These are phyloP conservation scores for Battus philenor DNA, from an alignment of 1,140 invertebrate species.

Conservation along the genomic window DNA sequence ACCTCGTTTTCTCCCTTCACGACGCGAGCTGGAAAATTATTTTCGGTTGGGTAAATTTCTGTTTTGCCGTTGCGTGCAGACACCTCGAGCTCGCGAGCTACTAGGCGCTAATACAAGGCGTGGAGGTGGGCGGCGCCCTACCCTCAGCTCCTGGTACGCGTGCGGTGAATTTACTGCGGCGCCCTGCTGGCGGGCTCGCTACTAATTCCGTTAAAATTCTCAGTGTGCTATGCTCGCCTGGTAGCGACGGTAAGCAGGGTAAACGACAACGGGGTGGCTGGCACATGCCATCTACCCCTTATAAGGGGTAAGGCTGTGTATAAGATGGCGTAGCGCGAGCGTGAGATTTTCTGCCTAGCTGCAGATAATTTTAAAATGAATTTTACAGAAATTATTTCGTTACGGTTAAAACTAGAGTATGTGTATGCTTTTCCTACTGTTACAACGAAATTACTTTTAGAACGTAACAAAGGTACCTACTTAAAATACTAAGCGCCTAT, in stretches of 20 bases:
- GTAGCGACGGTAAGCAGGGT: constrained; percentile 23
- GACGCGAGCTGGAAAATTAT: constrained; percentile 33
- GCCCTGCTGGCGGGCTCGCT: constrained; percentile 35
- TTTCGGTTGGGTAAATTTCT: constrained; percentile 40
- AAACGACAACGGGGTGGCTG: constrained; percentile 17
- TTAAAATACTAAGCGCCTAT: no score
- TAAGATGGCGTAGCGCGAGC: neutral
- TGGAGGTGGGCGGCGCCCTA: constrained; percentile 50
- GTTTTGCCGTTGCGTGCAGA: constrained; percentile 53
- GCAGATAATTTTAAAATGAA: no score
- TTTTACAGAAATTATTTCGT: no score
- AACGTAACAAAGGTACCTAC: no score
- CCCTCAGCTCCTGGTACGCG: constrained; percentile 27
- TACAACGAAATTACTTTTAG: no score
- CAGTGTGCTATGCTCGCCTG: constrained; percentile 35
- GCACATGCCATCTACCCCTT: constrained; percentile 1
- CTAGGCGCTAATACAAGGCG: constrained; percentile 54
- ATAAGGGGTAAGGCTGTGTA: neutral
- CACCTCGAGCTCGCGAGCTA: constrained; percentile 44
- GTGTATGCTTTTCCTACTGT: no score
- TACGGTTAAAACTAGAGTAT: no score
- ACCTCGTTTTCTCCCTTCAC: constrained; percentile 4
- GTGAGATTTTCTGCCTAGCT: no score
- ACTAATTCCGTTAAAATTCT: constrained; percentile 48
- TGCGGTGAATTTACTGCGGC: constrained; percentile 36